Conservation (phyloP, 2,113 vertebrate genomes). For the Colistium nudipinnis region DNA sequence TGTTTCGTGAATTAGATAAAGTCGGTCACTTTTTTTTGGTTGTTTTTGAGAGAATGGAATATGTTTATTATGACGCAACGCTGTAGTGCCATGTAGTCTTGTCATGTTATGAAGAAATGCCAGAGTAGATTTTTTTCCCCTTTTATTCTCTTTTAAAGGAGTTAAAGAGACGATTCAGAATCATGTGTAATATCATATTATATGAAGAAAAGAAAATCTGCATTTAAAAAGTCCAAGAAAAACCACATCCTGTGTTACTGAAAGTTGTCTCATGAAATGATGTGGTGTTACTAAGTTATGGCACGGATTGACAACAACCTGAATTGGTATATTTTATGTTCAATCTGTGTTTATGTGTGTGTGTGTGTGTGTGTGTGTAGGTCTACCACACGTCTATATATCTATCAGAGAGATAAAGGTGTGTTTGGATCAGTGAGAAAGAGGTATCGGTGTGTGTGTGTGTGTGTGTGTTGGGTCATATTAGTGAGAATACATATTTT, state of each 20-base stretch:
- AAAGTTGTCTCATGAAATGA: slow-evolving; percentile 48
- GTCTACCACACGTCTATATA: slow-evolving; percentile 23
- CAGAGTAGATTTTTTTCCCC: slow-evolving; percentile 24
- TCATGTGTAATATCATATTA: slow-evolving; percentile 33
- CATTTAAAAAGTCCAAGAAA: slow-evolving; percentile 48
- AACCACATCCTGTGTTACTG: slow-evolving; percentile 34
- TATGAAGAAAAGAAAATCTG: slow-evolving; percentile 55
- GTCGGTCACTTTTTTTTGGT: slow-evolving; percentile 36
- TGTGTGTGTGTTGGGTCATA: slow-evolving; percentile 48
- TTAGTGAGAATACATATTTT: slow-evolving; percentile 42
- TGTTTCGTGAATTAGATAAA: slow-evolving; percentile 63
- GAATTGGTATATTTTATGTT: slow-evolving; percentile 57
- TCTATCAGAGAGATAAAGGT: slow-evolving; percentile 20
- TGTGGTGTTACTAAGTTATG: slow-evolving; percentile 74
- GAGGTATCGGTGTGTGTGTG: slow-evolving; percentile 22
- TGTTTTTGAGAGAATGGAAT: slow-evolving; percentile 24
- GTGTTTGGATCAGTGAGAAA: too few relatives aligned
- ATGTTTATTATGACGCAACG: slow-evolving; percentile 21
- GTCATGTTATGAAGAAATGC: slow-evolving; percentile 30
- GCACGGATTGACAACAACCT: slow-evolving; percentile 52
- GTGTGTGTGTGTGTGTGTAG: slow-evolving; percentile 21
- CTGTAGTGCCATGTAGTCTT: slow-evolving; percentile 15
- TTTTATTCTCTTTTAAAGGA: neutral
- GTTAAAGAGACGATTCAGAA: slow-evolving; percentile 22
- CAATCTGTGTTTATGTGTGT: slow-evolving; percentile 35